phyloP scores from a whole-genome alignment of 1,140 invertebrate species.

The Monomorium pharaonis region DNA sequence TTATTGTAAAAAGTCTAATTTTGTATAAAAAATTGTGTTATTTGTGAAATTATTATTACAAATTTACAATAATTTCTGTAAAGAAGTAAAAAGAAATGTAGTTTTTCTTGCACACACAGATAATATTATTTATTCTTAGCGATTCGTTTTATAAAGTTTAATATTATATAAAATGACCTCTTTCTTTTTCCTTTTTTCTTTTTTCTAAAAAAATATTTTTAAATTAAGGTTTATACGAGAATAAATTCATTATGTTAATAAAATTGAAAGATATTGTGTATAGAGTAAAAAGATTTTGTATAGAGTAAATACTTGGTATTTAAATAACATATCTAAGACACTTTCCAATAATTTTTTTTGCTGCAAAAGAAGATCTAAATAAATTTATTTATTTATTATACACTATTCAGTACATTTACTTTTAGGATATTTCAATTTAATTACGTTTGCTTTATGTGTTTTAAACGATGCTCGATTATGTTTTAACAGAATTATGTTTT shows the following conservation, averaged over 20 bases:
- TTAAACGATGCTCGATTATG: neutral
- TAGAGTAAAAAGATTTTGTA: neutral
- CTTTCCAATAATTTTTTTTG: neutral
- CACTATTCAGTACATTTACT: neutral
- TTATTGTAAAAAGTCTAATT: neutral
- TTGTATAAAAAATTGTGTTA: neutral
- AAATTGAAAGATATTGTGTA: neutral
- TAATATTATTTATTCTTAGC: too few relatives aligned
- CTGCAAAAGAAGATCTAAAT: neutral
- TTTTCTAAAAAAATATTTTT: too few relatives aligned
- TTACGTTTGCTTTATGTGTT: neutral
- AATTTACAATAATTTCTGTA: too few relatives aligned
- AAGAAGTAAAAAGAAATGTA: too few relatives aligned
- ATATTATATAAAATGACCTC: too few relatives aligned
- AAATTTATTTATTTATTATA: neutral
- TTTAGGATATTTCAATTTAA: neutral
- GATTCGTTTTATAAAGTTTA: too few relatives aligned
- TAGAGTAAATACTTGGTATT: neutral
- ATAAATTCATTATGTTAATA: neutral
- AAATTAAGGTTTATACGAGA: too few relatives aligned
- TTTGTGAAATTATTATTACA: neutral
- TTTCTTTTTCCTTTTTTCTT: too few relatives aligned
- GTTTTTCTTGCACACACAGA: too few relatives aligned
- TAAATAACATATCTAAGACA: neutral
- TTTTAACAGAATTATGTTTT: conserved; percentile 4